These are phyloP conservation scores for Elgonia sp. DNA, from an alignment of 2,888 invertebrate species.

Conservation along the genomic window DNA sequence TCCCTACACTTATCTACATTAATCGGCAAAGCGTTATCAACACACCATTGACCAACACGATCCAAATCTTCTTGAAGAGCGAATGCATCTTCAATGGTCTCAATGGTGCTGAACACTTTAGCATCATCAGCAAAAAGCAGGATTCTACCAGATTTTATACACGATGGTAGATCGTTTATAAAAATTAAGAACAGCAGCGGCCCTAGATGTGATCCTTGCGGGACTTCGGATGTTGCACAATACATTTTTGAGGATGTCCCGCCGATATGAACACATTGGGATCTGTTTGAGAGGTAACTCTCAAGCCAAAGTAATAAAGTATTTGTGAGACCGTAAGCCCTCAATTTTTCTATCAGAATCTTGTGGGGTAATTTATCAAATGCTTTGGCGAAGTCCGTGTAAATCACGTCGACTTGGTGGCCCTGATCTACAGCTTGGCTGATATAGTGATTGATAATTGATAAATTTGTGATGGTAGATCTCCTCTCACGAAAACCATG, in stretches of 20 bases:
- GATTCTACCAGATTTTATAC: not conserved
- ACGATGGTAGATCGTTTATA: not conserved
- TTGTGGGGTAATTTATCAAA: too few relatives aligned
- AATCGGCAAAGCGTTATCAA: not conserved
- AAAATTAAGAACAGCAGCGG: constrained; percentile 5
- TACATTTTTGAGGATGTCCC: not conserved
- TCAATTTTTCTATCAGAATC: too few relatives aligned
- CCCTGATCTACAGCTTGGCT: not conserved
- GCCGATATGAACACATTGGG: not conserved
- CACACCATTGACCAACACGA: not conserved
- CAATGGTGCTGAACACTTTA: not conserved
- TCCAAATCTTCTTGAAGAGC: not conserved
- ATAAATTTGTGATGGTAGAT: constrained; percentile 7
- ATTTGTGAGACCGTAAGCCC: not conserved
- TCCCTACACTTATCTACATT: too few relatives aligned
- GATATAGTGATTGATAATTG: not conserved
- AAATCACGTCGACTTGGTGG: too few relatives aligned
- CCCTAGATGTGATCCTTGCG: constrained; percentile 10
- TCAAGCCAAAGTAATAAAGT: not conserved
- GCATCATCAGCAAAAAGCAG: not conserved
- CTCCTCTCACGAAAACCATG: not conserved
- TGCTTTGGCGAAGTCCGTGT: too few relatives aligned
- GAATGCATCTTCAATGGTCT: not conserved
- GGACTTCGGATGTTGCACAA: not conserved
- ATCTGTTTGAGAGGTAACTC: not conserved